A percentile compares a stretch with the other conserved stretches of the same genome.
Conservation (phyloP, 2,888 invertebrate species). For the Leucophenga maculata region DNA sequence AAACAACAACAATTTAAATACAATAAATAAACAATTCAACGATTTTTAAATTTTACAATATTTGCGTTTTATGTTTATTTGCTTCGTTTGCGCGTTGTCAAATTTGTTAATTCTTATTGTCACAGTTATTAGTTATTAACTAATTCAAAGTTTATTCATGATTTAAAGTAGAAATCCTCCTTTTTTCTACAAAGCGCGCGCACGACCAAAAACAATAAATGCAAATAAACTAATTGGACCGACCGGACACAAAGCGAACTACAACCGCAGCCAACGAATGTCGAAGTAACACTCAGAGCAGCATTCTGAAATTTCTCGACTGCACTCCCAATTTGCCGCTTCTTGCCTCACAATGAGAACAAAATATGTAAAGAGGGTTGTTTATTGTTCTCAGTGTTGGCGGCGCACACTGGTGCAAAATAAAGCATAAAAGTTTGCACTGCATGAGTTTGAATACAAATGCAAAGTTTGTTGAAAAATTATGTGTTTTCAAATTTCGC, state of each 20-base stretch:
- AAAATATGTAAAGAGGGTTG: too few relatives aligned
- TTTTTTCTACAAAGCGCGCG: constrained; percentile 7
- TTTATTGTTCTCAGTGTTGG: neutral
- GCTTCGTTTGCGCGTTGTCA: constrained; percentile 4
- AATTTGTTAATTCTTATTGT: neutral
- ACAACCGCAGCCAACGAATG: constrained; percentile 60
- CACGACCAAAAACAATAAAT: constrained; percentile 7
- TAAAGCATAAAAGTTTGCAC: too few relatives aligned
- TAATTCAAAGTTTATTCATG: neutral
- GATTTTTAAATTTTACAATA: neutral
- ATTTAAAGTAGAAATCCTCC: neutral
- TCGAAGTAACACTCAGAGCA: constrained; percentile 47
- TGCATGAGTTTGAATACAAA: too few relatives aligned
- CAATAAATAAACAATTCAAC: too few relatives aligned
- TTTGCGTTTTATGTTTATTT: neutral
- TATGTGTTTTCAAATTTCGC: too few relatives aligned
- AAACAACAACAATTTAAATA: neutral
- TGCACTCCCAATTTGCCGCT: constrained; percentile 11
- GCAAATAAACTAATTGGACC: constrained; percentile 23
- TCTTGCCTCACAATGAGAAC: neutral
- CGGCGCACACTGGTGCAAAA: neutral
- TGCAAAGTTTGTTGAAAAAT: too few relatives aligned
- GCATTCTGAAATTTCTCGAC: constrained; percentile 35
- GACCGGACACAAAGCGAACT: constrained; percentile 27
- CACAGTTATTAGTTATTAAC: neutral